phyloP scores from a whole-genome alignment of 2,113 vertebrate species.

The Aplodontia rufa region DNA sequence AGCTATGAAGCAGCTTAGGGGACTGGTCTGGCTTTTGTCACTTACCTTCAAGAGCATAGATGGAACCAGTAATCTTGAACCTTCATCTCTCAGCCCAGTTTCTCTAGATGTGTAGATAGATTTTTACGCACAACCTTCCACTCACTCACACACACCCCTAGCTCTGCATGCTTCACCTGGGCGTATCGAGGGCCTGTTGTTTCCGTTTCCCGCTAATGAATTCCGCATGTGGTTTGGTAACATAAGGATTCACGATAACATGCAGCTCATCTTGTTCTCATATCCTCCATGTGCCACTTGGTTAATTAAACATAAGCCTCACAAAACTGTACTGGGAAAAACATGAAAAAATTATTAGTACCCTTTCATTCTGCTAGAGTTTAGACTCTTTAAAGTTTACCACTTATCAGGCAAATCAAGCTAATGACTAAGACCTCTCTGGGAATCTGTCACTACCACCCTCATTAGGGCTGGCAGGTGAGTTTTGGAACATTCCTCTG shows the following conservation, averaged over 20 bases:
- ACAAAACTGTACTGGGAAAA: not conserved
- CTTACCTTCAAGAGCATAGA: not conserved
- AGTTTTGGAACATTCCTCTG: not conserved
- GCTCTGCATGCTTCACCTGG: fast-evolving
- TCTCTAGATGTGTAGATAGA: not conserved
- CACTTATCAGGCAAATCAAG: not conserved
- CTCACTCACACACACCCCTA: not conserved
- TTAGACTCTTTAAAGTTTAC: not conserved
- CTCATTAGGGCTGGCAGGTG: too few relatives aligned
- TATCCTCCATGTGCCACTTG: not conserved
- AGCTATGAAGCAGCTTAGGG: not conserved
- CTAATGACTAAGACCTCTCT: not conserved
- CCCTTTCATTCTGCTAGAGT: not conserved
- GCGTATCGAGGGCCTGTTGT: not conserved
- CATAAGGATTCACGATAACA: not conserved
- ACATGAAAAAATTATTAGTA: not conserved
- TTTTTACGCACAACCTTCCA: too few relatives aligned
- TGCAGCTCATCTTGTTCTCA: not conserved
- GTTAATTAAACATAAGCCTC: not conserved
- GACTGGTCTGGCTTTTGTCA: not conserved
- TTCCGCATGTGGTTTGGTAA: too few relatives aligned
- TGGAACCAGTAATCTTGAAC: not conserved
- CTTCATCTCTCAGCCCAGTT: not conserved
- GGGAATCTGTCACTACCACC: not conserved
- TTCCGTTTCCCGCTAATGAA: not conserved